phyloP scores from a whole-genome alignment of 2,113 vertebrate species.

The Rhizomys pruinosus region DNA sequence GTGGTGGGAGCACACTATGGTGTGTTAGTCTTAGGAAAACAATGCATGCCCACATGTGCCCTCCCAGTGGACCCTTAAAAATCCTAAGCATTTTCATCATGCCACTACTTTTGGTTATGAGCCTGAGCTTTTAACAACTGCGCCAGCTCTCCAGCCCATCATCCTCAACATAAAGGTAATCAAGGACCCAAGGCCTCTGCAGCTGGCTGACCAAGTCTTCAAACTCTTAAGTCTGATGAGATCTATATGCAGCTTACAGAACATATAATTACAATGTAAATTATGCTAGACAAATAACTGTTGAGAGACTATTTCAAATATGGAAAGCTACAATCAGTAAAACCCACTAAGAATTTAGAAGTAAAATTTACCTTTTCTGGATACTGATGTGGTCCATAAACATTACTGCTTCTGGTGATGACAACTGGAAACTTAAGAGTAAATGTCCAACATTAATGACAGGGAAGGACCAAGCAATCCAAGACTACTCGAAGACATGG shows the following conservation, averaged over 20 bases:
- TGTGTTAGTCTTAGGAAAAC: background rate
- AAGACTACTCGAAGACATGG: background rate
- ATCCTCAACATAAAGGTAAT: background rate
- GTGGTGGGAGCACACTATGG: accelerated
- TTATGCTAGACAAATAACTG: slow-evolving; percentile 20
- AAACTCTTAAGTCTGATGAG: background rate
- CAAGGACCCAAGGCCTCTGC: background rate
- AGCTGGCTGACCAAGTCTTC: background rate
- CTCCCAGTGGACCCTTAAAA: background rate
- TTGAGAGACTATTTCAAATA: slow-evolving; percentile 12
- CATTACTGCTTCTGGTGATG: slow-evolving; percentile 96
- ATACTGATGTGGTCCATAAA: slow-evolving; percentile 97
- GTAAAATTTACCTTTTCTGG: slow-evolving; percentile 93
- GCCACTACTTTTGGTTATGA: too few species aligned
- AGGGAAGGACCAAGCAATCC: background rate
- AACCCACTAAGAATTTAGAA: background rate
- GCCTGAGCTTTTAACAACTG: too few species aligned
- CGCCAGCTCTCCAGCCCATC: too few species aligned
- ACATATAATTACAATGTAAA: background rate
- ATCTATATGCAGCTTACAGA: background rate
- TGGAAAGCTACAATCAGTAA: background rate
- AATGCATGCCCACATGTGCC: background rate
- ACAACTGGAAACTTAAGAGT: slow-evolving; percentile 92
- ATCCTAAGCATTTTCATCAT: background rate
- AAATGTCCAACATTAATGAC: background rate